Evolutionary conservation across 2,888 invertebrate species (phyloP), one percentile per base, ranked within the genome.

Genomic region (Tyria jacobaeae): DNA sequence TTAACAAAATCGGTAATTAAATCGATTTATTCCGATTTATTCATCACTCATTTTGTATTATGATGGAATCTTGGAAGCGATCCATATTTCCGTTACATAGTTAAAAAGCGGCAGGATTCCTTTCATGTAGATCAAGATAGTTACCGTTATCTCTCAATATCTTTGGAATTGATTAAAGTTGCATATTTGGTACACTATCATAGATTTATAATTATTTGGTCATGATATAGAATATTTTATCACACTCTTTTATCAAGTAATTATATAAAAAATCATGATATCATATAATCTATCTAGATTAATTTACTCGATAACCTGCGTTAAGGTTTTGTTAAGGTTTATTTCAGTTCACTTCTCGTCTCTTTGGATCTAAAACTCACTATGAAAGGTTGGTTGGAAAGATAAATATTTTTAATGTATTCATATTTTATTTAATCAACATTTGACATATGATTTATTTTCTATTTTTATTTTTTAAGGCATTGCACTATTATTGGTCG

Each of bases 401-500:
- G 21, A 3, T 21, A n/a, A 27, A n/a, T 37, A 14, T 52, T 41
- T 39, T 25, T 27, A 31, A 35, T 47, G 17, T 47, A 10, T 4
- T 17, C 17, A 24, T n/a, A 6, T n/a, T 24, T 37, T 25, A 39
- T 25, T 17, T 27, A 14, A 44, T 44, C 27, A 10, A 52, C 4
- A 12, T 12, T 21, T 4, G 4, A 12, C 12, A 21, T 10, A 31
- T 34, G 25, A 31, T n/a, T 51, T 31, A 34, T n/a, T 14, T 49
- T 7, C 25, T 53, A 15, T 17, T 53, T 3, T 31, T 54, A 6
- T 27, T 24, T 15, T 57, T 56, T 4, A 75, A 86, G 86, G 81
- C 67, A 57, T 79, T 34, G 54, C 70, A 54, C 59, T 83, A 39
- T 64, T 85, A 44, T 58, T 82, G 25, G 66, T 81, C 54, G 76